Base-by-base conservation (phyloP, 2,888 invertebrate genomes). In the Bombylius major region DNA sequence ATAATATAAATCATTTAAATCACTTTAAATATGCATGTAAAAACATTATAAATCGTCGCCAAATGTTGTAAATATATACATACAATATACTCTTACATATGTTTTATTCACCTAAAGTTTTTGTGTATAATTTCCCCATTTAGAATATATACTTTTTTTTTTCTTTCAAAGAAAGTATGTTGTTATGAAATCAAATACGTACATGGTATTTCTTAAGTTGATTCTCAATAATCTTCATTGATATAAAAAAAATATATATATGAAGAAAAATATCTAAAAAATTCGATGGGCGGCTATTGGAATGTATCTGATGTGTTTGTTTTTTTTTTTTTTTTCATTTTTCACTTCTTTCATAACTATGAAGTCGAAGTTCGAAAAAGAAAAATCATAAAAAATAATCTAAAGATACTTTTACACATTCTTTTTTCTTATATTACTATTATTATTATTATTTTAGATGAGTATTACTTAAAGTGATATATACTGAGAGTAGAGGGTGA, bases 1-100 rank as follows among this genome's bases (percentile, higher is more conserved):
- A 11, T 42, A 11, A 66, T 68, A 72, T 72, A 72, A 72, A 72
- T 72, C 72, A 72, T 69, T 64, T 70, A 72, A 72, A 72, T 72
- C 72, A 71, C 72, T 71, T 23, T 68, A 65, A 70, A 68, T 70
- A 70, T 69, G 70, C 69, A 72, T 67, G 64, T 65, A 65, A 23
- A 23, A 51, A 61, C 62, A 63, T 71, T 70, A 72, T 71, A 72
- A 72, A 72, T 72, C 71, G 70, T 66, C 69, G 66, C 70, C 71
- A 72, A 71, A 68, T 71, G 70, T 68, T 23, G 23, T 23, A 23
- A 23, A 23, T 23, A 23, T 23, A 23, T 23, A 23, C 23, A 23
- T 23, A 23, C 23, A 23, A 23, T 23, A 3, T 23, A 23, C 3
- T 23, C 23, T 23, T 69, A 68, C 69, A 63, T 49, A 56, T 59